Evolutionary conservation across 2,113 vertebrate species (phyloP).

Genomic region (Anarhynchus alexandrinus): DNA sequence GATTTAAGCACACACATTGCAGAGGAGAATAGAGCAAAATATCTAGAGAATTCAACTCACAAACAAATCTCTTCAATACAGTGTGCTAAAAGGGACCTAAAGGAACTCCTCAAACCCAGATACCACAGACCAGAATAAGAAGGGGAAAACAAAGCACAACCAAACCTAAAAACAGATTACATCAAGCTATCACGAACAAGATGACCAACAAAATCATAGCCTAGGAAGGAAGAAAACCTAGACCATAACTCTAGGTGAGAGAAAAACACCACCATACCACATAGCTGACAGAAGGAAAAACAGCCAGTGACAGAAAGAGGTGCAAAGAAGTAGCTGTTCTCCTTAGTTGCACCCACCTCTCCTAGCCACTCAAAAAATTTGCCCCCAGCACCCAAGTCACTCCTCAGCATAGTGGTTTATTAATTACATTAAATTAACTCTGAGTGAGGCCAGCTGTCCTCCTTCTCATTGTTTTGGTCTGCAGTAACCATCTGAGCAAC

Average conservation of each 20-base stretch:
- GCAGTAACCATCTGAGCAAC: not conserved
- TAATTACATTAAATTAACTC: not conserved
- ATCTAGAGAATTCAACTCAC: not conserved
- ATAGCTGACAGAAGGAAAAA: not conserved
- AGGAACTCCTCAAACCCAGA: not conserved
- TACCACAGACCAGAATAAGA: not conserved
- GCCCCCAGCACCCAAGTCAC: not conserved
- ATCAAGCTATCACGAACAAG: not conserved
- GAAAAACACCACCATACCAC: not conserved
- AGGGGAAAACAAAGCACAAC: not conserved
- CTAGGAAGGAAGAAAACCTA: not conserved
- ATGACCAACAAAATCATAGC: not conserved
- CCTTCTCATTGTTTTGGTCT: not conserved
- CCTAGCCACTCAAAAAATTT: not conserved
- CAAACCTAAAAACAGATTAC: not conserved
- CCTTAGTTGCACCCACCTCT: not conserved
- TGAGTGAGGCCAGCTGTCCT: not conserved
- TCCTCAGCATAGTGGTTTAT: not conserved
- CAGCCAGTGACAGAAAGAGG: not conserved
- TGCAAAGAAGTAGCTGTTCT: not conserved
- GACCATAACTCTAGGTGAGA: not conserved
- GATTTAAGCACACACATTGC: not conserved
- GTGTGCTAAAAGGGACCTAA: not conserved
- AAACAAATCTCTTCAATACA: not conserved
- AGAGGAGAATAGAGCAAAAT: not conserved